phyloP scores from a whole-genome alignment of 2,888 invertebrate species.

The Nasonia oneida region DNA sequence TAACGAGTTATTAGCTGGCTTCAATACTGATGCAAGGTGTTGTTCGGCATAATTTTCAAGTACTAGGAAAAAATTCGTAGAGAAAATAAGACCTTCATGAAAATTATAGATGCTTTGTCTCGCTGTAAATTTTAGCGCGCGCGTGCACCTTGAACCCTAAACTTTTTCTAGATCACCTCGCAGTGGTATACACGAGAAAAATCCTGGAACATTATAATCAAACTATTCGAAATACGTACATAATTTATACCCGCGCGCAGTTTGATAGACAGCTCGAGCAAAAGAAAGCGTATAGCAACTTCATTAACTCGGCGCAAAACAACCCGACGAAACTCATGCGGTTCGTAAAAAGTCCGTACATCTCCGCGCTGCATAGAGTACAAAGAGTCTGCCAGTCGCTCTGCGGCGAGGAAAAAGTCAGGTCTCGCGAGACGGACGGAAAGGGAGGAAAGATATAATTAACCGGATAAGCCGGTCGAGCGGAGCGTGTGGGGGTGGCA shows the following conservation, averaged over 20 bases:
- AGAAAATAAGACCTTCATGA: no score
- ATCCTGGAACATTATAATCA: neutral
- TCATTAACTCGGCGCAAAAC: neutral
- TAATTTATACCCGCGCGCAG: neutral
- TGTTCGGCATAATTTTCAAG: no score
- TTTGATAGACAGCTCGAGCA: neutral
- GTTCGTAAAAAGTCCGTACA: neutral
- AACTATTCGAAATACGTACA: neutral
- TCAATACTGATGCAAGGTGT: no score
- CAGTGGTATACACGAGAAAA: no score
- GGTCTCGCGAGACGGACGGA: conserved; percentile 30
- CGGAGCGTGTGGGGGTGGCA: neutral
- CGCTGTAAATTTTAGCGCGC: neutral
- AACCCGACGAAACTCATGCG: neutral
- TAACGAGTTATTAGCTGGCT: no score
- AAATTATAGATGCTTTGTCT: neutral
- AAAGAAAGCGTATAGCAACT: neutral
- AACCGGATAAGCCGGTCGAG: conserved; percentile 43
- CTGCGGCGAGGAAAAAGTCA: neutral
- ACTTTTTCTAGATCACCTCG: no score
- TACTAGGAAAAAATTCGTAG: no score
- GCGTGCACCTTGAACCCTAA: no score
- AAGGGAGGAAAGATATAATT: conserved; percentile 57
- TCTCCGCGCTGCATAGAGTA: neutral
- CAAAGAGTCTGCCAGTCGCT: neutral